Base-by-base conservation (phyloP, 2,888 invertebrate genomes). In the Hydrotaea diabolus region DNA sequence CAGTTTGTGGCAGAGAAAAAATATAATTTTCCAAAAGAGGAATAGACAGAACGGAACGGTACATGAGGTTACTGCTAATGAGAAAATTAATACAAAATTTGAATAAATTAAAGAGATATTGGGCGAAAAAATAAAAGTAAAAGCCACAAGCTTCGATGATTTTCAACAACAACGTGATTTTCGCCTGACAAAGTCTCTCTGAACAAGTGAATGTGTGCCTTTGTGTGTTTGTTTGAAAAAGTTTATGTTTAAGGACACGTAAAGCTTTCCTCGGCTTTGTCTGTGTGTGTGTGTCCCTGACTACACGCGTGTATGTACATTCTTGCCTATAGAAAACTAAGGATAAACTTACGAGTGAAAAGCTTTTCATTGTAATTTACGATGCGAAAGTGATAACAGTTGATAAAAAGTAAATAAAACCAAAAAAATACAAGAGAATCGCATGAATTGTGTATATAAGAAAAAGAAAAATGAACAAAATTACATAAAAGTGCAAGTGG, bases 351-450 rank as follows among this genome's bases (percentile, higher is more conserved):
- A 73, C 4, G 57, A 39, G 23, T 8, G 4, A 55, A 76, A 85
- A 82, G 81, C 79, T 82, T 69, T 23, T 62, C 36, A 62, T 66
- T 74, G 49, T 15, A 55, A 36, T 66, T 75, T 49, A 55, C 39
- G 57, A 62, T 76, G 62, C n/a, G 21, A 69, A 75, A 74, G 80
- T 83, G 74, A 62, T 80, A 73, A 39, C 53, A 83, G 62, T 53
- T 43, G 46, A 69, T 69, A 19, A 69, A n/a, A 43, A 69, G 36
- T 9, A 17, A 66, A 17, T 31, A 31, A 43, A 7, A 43, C 39
- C 8, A 36, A 64, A 36, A 9, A 36, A 64, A 19, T 17, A 66
- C 0, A 69, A 46, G 1, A 21, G 74, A 26, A 21, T 39, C 21
- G 19, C 66, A 43, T 66, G 31, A 62, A 62, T 62, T 80, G 74